These are phyloP conservation scores for Drosophila ogumai DNA, from an alignment of 1,140 invertebrate genomes.

Conservation along the genomic window DNA sequence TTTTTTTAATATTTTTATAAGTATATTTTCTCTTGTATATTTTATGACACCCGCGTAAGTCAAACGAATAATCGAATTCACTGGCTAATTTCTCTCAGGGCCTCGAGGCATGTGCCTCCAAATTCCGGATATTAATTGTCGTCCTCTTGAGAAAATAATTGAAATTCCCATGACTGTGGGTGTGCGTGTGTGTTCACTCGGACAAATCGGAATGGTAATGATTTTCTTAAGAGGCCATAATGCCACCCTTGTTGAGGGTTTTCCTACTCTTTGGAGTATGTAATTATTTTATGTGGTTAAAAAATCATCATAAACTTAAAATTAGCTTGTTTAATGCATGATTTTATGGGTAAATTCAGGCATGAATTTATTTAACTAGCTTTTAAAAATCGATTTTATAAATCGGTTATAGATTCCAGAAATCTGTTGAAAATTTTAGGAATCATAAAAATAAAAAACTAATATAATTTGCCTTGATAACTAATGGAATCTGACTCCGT, in stretches of 20 bases:
- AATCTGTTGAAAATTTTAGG: too few species aligned
- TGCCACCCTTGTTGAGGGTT: background rate
- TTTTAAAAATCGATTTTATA: too few species aligned
- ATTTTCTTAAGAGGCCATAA: background rate
- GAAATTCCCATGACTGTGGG: conserved; percentile 1
- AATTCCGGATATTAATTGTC: conserved; percentile 43
- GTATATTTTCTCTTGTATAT: background rate
- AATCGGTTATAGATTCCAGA: too few species aligned
- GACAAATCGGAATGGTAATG: background rate
- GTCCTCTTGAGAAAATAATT: conserved; percentile 37
- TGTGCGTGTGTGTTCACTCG: background rate
- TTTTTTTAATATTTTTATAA: background rate
- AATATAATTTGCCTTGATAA: background rate
- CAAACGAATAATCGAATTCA: conserved; percentile 13
- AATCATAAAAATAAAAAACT: background rate
- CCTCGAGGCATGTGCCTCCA: conserved; percentile 2
- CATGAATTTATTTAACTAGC: too few species aligned
- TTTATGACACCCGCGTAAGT: conserved; percentile 1
- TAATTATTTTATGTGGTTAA: background rate
- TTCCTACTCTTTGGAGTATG: background rate
- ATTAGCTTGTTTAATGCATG: too few species aligned
- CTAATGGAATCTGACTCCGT: background rate
- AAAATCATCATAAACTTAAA: too few species aligned
- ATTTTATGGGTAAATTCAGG: too few species aligned
- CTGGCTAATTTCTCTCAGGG: background rate